Conservation (phyloP, 2,113 vertebrate species). For the Catharus fuscescens region DNA sequence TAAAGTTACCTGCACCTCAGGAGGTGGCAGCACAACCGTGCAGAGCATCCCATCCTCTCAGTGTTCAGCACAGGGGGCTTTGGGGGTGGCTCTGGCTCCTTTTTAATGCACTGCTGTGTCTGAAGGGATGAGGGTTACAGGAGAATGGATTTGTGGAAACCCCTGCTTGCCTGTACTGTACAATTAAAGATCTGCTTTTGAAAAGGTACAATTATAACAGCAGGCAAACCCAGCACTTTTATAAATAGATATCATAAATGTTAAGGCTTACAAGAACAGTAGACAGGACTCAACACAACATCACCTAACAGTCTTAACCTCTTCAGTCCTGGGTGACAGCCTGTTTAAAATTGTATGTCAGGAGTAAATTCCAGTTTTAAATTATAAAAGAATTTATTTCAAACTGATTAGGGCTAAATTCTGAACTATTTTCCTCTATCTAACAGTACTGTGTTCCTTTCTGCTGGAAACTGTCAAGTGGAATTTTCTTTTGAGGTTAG, state of each 20-base stretch:
- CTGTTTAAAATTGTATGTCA: not conserved
- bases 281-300: not conserved
- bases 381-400: not conserved
- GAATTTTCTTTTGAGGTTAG: not conserved
- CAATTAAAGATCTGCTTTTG: not conserved
- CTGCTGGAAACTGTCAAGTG: not conserved
- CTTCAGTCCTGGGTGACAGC: not conserved
- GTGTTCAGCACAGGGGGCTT: fast-evolving
- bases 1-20: not conserved
- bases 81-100: not conserved
- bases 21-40: fast-evolving
- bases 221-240: not conserved
- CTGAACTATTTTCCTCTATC: not conserved
- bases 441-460: not conserved
- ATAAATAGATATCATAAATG: not conserved
- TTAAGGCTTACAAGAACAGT: not conserved
- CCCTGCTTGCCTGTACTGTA: fast-evolving
- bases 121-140: not conserved
- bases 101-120: fast-evolving
- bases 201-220: not conserved
- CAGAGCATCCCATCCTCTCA: fast-evolving
- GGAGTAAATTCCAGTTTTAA: not conserved
- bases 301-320: too few species aligned
- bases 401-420: not conserved
- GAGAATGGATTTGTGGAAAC: fast-evolving